A percentile compares a stretch with the other conserved stretches of the same genome.
These are phyloP conservation scores for Neodiprion virginianus DNA, from an alignment of 1,140 invertebrate species.

Conservation along the genomic window DNA sequence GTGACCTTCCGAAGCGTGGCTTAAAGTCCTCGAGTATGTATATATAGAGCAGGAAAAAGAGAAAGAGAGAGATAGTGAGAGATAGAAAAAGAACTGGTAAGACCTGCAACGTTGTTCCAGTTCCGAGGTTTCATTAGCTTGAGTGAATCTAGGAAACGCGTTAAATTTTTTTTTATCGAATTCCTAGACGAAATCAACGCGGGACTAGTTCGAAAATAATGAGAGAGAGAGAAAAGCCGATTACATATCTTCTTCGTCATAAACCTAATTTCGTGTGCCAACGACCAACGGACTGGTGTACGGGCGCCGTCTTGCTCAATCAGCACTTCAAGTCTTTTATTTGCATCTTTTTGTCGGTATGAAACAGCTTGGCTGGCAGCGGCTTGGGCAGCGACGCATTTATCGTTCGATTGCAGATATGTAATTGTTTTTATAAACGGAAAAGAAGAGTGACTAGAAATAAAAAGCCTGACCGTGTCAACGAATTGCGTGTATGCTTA, in stretches of 20 bases:
- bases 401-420: neutral
- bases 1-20: neutral
- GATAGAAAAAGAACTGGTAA: no score
- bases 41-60: no score
- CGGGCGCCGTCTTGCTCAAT: neutral
- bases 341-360: neutral
- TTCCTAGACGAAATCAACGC: neutral
- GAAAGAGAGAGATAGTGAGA: no score
- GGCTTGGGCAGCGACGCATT: neutral
- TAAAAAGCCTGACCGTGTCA: neutral
- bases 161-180: no score
- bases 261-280: constrained; percentile 13
- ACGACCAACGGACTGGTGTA: neutral
- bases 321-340: neutral
- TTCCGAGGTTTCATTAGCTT: no score
- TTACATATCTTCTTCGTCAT: neutral
- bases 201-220: neutral
- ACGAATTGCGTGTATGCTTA: neutral
- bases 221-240: neutral
- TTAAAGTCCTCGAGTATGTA: neutral
- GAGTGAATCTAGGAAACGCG: no score
- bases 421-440: neutral
- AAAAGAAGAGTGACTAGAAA: neutral
- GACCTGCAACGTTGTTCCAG: no score
- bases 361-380: neutral